A percentile compares a stretch with the other conserved stretches of the same genome.
These are phyloP conservation scores for Sebastes steindachneri DNA, from an alignment of 2,797 vertebrate species.

Conservation along the genomic window DNA sequence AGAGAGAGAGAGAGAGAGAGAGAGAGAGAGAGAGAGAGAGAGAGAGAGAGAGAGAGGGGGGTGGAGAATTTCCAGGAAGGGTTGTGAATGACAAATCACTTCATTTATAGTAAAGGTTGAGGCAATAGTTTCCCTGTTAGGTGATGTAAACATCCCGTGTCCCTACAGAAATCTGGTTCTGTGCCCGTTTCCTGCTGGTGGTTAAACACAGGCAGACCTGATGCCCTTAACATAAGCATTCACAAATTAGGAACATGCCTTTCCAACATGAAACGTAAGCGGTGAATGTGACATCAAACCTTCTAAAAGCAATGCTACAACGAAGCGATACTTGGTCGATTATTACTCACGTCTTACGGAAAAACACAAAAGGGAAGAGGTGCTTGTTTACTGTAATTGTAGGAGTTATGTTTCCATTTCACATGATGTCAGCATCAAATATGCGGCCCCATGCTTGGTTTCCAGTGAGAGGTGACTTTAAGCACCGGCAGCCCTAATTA, in stretches of 20 bases:
- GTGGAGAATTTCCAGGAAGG: constrained; percentile 42
- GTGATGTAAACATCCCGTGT: constrained; percentile 70
- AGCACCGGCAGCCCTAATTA: constrained; percentile 30
- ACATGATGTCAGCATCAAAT: constrained; percentile 31
- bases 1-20: neutral
- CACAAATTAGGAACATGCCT: constrained; percentile 56
- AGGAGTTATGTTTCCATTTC: neutral
- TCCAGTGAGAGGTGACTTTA: constrained; percentile 30
- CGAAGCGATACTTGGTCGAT: neutral
- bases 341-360: neutral
- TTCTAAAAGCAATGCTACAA: constrained; percentile 3
- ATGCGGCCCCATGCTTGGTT: constrained; percentile 12
- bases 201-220: constrained; percentile 64
- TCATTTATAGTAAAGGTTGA: constrained; percentile 61
- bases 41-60: neutral
- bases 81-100: constrained; percentile 22
- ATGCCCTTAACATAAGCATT: constrained; percentile 54
- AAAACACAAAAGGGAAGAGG: neutral
- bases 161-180: constrained; percentile 58
- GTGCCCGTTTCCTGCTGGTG: constrained; percentile 56
- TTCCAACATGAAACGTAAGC: constrained; percentile 19
- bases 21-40: no score
- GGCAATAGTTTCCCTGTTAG: constrained; percentile 71
- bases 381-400: constrained; percentile 5
- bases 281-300: constrained; percentile 13